Conservation (phyloP, 2,113 vertebrate species). For the Gopherus evgoodei region DNA sequence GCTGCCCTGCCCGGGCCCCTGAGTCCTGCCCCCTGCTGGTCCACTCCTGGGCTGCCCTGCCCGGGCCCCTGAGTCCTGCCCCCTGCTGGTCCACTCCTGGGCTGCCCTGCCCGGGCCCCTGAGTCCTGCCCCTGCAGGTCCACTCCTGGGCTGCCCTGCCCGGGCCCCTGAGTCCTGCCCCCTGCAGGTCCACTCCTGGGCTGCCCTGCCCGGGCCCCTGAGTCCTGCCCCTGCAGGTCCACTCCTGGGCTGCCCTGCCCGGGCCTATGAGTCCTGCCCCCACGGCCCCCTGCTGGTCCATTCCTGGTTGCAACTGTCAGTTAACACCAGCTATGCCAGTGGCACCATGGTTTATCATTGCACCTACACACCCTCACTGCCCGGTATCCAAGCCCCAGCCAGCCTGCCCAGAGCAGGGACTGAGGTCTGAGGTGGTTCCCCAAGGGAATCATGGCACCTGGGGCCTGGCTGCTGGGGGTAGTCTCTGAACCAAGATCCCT, state of each 20-base stretch:
- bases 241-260: too few relatives aligned
- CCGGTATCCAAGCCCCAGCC: neutral
- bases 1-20: too few relatives aligned
- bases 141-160: too few relatives aligned
- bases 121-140: neutral
- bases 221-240: neutral
- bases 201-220: neutral
- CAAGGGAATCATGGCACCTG: neutral
- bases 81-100: neutral
- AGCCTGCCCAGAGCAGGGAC: neutral
- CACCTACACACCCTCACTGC: slow-evolving; percentile 38
- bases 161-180: neutral
- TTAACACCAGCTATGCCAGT: neutral
- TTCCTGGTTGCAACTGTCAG: neutral
- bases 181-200: neutral
- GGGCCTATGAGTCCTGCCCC: neutral
- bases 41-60: too few relatives aligned
- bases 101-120: too few relatives aligned
- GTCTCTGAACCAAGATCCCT: neutral
- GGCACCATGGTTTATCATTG: neutral
- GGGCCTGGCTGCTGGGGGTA: neutral
- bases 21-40: too few relatives aligned
- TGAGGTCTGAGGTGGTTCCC: neutral
- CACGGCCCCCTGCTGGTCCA: neutral
- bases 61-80: neutral